Conservation (phyloP, 2,113 vertebrate species). For the Poicephalus meyeri region DNA sequence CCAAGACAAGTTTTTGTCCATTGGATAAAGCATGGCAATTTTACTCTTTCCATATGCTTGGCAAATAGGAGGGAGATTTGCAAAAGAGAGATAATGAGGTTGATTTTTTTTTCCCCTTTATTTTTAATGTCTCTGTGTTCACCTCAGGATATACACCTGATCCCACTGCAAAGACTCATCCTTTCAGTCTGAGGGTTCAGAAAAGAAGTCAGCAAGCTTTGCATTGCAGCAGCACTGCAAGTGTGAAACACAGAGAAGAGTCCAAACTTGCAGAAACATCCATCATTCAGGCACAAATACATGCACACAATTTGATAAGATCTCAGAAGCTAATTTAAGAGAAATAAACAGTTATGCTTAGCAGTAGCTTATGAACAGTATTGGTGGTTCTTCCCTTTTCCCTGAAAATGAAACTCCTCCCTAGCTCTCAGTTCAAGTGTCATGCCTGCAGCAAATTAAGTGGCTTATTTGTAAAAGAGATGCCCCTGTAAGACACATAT, state of each 20-base stretch:
- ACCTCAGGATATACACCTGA: background rate
- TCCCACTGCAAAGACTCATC: background rate
- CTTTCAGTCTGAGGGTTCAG: background rate
- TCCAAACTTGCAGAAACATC: background rate
- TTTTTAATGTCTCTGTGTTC: background rate
- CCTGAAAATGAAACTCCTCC: background rate
- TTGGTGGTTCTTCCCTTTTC: background rate
- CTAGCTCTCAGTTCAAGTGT: background rate
- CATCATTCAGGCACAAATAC: background rate
- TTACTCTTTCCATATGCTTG: background rate
- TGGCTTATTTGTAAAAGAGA: slow-evolving; percentile 13
- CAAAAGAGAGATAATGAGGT: background rate
- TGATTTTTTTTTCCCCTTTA: background rate
- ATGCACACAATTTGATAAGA: background rate
- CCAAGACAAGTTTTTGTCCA: background rate
- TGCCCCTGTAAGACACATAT: background rate
- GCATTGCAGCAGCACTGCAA: background rate
- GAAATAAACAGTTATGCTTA: background rate
- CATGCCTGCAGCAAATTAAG: background rate
- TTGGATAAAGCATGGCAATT: background rate
- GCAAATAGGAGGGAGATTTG: background rate
- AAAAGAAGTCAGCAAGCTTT: background rate
- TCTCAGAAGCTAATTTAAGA: background rate
- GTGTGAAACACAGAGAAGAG: background rate
- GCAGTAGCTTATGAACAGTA: background rate